Evolutionary conservation across 1,140 invertebrate genomes (phyloP).

Genomic region (Drosophila neocordata): DNA sequence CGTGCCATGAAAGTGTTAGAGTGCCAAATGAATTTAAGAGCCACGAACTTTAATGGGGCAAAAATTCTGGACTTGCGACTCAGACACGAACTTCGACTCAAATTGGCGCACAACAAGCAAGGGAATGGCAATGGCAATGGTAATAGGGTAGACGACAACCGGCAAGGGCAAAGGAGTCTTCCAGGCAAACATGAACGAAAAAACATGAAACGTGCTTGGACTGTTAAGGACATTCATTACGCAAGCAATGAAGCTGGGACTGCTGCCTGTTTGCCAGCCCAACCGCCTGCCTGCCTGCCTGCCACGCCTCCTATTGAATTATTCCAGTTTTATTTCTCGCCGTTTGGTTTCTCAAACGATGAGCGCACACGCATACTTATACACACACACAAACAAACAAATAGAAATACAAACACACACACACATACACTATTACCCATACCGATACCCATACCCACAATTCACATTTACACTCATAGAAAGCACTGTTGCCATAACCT

Average conservation of each 20-base stretch:
- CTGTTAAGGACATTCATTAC: conserved; percentile 76
- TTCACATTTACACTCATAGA: conserved; percentile 1
- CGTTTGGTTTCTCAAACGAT: conserved; percentile 37
- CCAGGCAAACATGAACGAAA: conserved; percentile 68
- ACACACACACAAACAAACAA: conserved; percentile 2
- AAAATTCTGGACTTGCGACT: conserved; percentile 35
- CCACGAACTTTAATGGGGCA: conserved; percentile 55
- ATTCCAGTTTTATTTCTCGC: conserved; percentile 72
- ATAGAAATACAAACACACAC: background rate
- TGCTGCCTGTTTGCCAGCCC: conserved; percentile 1
- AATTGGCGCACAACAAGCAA: conserved; percentile 52
- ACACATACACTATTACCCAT: background rate
- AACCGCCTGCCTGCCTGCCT: background rate
- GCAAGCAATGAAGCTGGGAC: conserved; percentile 61
- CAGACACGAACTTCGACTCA: conserved; percentile 47
- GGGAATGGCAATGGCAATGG: background rate
- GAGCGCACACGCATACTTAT: conserved; percentile 34
- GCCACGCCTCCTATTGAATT: conserved; percentile 64
- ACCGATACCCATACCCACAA: background rate
- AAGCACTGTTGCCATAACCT: conserved; percentile 17
- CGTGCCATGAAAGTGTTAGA: conserved; percentile 65
- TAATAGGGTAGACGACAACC: background rate
- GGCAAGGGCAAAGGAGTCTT: conserved; percentile 13
- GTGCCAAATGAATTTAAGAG: conserved; percentile 58
- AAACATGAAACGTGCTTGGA: conserved; percentile 76